Evolutionary conservation across 2,888 invertebrate species (phyloP), one percentile per base, ranked within the genome.

Genomic region (Ennomos fuscantarius): DNA sequence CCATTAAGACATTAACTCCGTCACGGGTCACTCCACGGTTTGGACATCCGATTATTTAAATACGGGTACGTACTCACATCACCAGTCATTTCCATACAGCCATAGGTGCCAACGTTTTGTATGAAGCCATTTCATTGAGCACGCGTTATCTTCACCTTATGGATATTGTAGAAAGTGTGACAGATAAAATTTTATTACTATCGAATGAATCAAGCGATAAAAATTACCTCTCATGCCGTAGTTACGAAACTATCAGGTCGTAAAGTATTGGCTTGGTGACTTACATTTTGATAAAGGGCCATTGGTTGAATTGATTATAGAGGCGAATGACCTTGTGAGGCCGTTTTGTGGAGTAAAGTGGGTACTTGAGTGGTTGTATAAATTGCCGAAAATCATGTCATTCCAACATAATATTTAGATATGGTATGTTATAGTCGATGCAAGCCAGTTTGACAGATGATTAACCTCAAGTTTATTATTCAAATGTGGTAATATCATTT

Each of bases 101-200:
- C 32, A 55, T 58, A 51, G 58, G 55, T 58, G 55, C 44, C 50
- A 65, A 64, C 69, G 63, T 61, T 62, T 69, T 66, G 66, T 73
- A 76, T 73, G 68, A 68, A 76, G 73, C 65, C 68, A 73, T 78
- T 78, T 70, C 64, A 68, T 66, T 66, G 70, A 69, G 60, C 62
- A 55, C 59, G 65, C 63, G 64, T 71, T 80, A 81, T 81, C 77
- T 75, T 52, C 68, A 69, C 60, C 69, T 71, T 76, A 78, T 69
- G 73, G 74, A 75, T 78, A 77, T 73, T 69, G 71, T 73, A 73
- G 75, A 79, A 81, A 78, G 78, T 75, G 75, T 75, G 68, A 69
- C 74, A 70, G 48, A 72, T 81, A 78, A 80, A 81, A 78, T 78
- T 80, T 79, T 82, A 82, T 78, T 78, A 75, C 65, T 60, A 52